Evolutionary conservation across 2,888 invertebrate species (phyloP).

Genomic region (Aspidapion aeneum): DNA sequence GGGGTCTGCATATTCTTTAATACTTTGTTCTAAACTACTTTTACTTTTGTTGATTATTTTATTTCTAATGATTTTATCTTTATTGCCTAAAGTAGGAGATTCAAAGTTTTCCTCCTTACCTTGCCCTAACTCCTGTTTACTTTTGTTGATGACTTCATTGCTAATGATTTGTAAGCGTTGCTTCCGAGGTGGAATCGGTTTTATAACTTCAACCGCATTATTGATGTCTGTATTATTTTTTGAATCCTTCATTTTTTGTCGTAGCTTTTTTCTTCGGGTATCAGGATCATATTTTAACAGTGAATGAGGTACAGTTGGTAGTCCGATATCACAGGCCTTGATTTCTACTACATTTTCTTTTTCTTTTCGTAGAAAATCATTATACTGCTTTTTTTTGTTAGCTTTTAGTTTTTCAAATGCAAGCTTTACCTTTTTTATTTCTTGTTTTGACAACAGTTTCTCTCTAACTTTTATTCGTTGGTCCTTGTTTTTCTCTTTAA

Average conservation of each 20-base stretch:
- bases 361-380: no score
- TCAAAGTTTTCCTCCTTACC: background rate
- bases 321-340: background rate
- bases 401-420: background rate
- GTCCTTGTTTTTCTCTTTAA: no score
- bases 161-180: background rate
- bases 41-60: background rate
- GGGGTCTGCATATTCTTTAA: no score
- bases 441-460: background rate
- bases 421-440: background rate
- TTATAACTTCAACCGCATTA: background rate
- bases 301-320: background rate
- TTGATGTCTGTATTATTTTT: background rate
- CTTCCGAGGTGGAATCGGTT: background rate
- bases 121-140: background rate
- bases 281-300: background rate
- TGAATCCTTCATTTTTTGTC: background rate
- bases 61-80: background rate
- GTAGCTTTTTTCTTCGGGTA: background rate
- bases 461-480: no score
- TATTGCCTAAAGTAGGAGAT: background rate
- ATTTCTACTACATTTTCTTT: background rate
- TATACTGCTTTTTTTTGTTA: background rate
- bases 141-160: background rate
- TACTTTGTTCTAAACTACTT: background rate